These are phyloP conservation scores for Nemotelus nigrinus DNA, from an alignment of 2,888 invertebrate genomes.

Conservation along the genomic window DNA sequence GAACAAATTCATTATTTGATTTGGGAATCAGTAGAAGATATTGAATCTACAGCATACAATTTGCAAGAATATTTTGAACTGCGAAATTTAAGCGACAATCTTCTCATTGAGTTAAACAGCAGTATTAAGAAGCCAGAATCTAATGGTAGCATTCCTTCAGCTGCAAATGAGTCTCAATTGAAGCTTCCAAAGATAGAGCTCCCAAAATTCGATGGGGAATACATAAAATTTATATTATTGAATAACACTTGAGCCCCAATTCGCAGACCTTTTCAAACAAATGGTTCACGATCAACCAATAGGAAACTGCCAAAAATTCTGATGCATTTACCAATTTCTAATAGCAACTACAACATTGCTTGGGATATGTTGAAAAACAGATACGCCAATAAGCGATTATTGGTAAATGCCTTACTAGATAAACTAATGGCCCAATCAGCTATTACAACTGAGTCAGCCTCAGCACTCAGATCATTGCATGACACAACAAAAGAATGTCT, in stretches of 20 bases:
- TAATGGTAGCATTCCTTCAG: background rate
- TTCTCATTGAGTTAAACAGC: background rate
- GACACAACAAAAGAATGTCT: slow-evolving; percentile 34
- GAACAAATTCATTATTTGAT: background rate
- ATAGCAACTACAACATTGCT: slow-evolving; percentile 45
- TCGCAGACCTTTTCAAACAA: slow-evolving; percentile 13
- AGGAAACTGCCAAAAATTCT: slow-evolving; percentile 44
- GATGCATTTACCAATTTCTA: slow-evolving; percentile 42
- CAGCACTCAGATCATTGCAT: slow-evolving; percentile 2
- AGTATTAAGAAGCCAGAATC: background rate
- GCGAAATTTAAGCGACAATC: background rate
- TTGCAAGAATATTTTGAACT: background rate
- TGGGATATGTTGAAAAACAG: slow-evolving; percentile 44
- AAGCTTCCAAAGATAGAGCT: slow-evolving; percentile 26
- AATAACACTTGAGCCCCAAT: too few relatives aligned
- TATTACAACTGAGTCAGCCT: slow-evolving; percentile 17
- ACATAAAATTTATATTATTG: too few relatives aligned
- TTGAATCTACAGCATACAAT: background rate
- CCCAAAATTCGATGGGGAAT: slow-evolving; percentile 26
- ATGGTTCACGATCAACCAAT: slow-evolving; percentile 30
- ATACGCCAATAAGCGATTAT: slow-evolving; percentile 42
- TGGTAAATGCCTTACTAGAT: slow-evolving; percentile 41
- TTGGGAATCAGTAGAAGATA: background rate
- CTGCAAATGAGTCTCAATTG: background rate
- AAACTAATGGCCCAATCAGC: slow-evolving; percentile 42